phyloP scores from a whole-genome alignment of 1,140 invertebrate genomes.

The Myzus persicae region DNA sequence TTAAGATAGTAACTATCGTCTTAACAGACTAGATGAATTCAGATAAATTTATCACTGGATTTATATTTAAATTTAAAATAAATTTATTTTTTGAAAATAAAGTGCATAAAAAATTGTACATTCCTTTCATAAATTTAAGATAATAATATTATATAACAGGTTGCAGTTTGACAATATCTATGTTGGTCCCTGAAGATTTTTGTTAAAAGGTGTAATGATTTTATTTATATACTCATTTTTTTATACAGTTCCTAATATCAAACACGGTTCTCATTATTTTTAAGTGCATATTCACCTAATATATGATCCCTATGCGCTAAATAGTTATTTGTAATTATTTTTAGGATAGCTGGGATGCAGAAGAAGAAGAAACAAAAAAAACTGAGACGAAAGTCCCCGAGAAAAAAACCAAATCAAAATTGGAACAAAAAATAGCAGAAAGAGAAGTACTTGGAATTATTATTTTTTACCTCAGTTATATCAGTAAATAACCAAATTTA shows the following conservation, averaged over 20 bases:
- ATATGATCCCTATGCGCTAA: neutral
- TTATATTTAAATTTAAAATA: neutral
- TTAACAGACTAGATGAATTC: no score
- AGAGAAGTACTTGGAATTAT: constrained; percentile 69
- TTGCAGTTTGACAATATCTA: neutral
- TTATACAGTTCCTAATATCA: neutral
- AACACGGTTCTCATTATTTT: neutral
- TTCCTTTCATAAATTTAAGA: neutral
- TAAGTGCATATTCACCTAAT: neutral
- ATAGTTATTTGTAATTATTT: constrained; percentile 51
- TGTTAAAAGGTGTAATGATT: neutral
- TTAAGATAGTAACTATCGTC: no score
- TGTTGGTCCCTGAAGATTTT: neutral
- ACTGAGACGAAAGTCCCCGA: constrained; percentile 64
- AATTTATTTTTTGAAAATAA: neutral
- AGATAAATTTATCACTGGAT: neutral
- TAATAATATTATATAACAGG: neutral
- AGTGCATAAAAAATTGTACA: neutral
- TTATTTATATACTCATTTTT: neutral
- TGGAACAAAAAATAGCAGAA: constrained; percentile 79
- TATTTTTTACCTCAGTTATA: constrained; percentile 57
- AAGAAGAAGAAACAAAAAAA: constrained; percentile 66
- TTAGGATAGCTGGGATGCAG: constrained; percentile 87
- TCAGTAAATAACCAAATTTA: constrained; percentile 1
- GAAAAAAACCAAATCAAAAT: constrained; percentile 74